A percentile compares a stretch with the other conserved stretches of the same genome.
Evolutionary conservation across 2,888 invertebrate genomes (phyloP).

Genomic region (Drosophila fulvimacula): DNA sequence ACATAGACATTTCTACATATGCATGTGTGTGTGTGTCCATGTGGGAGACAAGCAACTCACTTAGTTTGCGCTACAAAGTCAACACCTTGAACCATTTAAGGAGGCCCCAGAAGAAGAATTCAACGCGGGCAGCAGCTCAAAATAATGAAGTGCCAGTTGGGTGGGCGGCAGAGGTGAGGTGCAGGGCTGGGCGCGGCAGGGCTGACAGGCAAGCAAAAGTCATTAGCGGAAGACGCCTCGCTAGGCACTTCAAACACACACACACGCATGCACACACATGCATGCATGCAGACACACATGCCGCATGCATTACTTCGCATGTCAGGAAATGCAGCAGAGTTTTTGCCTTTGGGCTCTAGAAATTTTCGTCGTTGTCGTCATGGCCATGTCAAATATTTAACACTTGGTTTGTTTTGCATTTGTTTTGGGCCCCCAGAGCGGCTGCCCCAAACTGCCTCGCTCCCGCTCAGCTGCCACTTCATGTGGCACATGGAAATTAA

Average conservation of each 20-base stretch:
- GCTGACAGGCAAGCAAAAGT: conserved; percentile 63
- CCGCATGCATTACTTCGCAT: conserved; percentile 19
- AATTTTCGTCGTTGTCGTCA: conserved; percentile 52
- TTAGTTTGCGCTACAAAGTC: conserved; percentile 67
- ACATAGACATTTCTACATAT: neutral
- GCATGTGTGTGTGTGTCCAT: neutral
- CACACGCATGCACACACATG: conserved; percentile 20
- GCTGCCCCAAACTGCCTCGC: conserved; percentile 23
- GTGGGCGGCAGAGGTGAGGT: conserved; percentile 2
- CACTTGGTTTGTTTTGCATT: conserved; percentile 74
- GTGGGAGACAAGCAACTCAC: conserved; percentile 32
- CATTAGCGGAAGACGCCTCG: conserved; percentile 70
- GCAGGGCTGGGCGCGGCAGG: neutral
- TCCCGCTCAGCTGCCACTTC: conserved; percentile 15
- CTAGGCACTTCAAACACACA: conserved; percentile 38
- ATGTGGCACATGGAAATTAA: conserved; percentile 72
- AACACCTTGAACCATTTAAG: conserved; percentile 78
- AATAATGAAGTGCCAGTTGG: conserved; percentile 73
- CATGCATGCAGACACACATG: conserved; percentile 16
- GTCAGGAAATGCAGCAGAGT: conserved; percentile 73
- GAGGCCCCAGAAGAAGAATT: conserved; percentile 47
- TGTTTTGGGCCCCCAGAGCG: conserved; percentile 19
- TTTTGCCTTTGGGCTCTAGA: conserved; percentile 52
- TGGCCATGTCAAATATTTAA: conserved; percentile 75
- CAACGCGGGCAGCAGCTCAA: conserved; percentile 66